These are phyloP conservation scores for Vicugna pacos DNA, from an alignment of 2,113 vertebrate species.

Conservation along the genomic window DNA sequence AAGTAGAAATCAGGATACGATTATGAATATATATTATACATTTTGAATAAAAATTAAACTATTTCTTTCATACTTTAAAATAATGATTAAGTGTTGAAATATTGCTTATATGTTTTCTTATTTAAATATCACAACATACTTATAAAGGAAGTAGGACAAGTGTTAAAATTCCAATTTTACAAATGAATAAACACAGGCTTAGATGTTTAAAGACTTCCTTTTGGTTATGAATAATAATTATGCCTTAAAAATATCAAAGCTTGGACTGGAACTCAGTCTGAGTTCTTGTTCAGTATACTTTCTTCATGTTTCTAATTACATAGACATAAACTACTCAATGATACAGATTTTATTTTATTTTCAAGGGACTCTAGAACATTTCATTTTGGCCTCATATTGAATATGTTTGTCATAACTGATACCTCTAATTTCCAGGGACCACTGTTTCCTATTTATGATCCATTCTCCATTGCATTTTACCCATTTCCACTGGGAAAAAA, in stretches of 20 bases:
- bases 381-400: neutral
- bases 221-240: neutral
- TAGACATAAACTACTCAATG: neutral
- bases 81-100: conserved; percentile 2
- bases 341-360: neutral
- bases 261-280: neutral
- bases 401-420: neutral
- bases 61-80: neutral
- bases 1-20: neutral
- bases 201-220: neutral
- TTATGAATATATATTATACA: neutral
- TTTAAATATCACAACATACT: neutral
- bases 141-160: neutral
- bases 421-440: neutral
- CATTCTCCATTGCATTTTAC: neutral
- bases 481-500: neutral
- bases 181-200: neutral
- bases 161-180: neutral
- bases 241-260: neutral
- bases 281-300: neutral
- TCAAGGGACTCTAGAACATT: neutral
- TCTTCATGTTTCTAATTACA: neutral
- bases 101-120: neutral
- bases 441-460: neutral
- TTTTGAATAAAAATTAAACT: neutral